A percentile compares a stretch with the other conserved stretches of the same genome.
phyloP scores from a whole-genome alignment of 2,797 vertebrate species.

The Pelodytes ibericus region DNA sequence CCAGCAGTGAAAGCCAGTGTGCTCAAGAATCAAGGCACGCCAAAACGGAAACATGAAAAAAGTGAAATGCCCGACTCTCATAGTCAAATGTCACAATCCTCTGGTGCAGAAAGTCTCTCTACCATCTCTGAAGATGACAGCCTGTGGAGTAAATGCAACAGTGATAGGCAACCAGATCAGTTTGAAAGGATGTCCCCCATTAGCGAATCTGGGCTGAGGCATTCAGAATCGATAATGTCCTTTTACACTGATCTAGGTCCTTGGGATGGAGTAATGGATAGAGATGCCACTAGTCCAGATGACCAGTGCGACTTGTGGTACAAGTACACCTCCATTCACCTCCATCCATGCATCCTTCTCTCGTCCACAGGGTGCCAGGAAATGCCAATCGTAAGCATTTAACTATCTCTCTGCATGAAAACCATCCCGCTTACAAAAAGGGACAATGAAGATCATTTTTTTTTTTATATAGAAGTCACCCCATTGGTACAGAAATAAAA shows the following conservation, averaged over 20 bases:
- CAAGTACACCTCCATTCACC: slow-evolving; percentile 17
- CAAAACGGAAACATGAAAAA: slow-evolving; percentile 27
- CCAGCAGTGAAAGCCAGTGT: slow-evolving; percentile 40
- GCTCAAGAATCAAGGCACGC: slow-evolving; percentile 8
- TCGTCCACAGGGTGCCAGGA: slow-evolving; percentile 30
- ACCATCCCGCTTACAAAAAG: slow-evolving; percentile 13
- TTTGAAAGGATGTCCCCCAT: slow-evolving; percentile 39
- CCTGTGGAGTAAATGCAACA: slow-evolving; percentile 50
- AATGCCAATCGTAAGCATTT: slow-evolving; percentile 8
- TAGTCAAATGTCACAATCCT: slow-evolving; percentile 53
- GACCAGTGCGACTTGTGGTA: slow-evolving; percentile 40
- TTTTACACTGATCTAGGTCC: slow-evolving; percentile 89
- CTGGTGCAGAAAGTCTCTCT: slow-evolving; percentile 40
- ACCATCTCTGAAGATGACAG: slow-evolving; percentile 56
- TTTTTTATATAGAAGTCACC: slow-evolving; percentile 58
- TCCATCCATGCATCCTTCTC: too few species aligned
- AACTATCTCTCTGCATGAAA: slow-evolving; percentile 5
- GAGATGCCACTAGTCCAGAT: slow-evolving; percentile 59
- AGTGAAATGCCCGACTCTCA: slow-evolving; percentile 43
- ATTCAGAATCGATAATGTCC: slow-evolving; percentile 80
- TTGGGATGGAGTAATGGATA: slow-evolving; percentile 91
- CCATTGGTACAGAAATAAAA: slow-evolving; percentile 38
- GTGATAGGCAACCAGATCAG: slow-evolving; percentile 25
- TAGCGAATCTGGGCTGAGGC: slow-evolving; percentile 65
- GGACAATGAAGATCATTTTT: slow-evolving; percentile 49